Evolutionary conservation across 2,113 vertebrate species (phyloP).

Genomic region (Bombycilla garrulus): DNA sequence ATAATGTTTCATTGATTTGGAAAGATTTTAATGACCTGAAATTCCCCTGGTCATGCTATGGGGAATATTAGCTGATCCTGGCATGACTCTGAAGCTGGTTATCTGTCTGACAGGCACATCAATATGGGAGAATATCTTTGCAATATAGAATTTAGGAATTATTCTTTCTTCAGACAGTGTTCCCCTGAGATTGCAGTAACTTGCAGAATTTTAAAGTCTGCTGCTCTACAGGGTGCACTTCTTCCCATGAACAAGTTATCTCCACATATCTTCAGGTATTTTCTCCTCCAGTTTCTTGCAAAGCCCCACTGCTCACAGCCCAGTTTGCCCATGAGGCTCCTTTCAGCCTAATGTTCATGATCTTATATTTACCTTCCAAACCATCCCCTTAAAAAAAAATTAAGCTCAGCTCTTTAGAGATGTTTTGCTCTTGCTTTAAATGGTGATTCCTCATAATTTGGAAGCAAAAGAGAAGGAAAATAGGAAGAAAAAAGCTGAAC

Average conservation of each 20-base stretch:
- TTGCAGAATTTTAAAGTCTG: not conserved
- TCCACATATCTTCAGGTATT: not conserved
- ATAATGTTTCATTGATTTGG: not conserved
- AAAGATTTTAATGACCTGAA: conserved; percentile 17
- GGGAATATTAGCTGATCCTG: not conserved
- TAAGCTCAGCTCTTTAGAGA: not conserved
- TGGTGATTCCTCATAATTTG: not conserved
- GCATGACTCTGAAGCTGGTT: not conserved
- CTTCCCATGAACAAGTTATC: not conserved
- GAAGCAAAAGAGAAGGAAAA: not conserved
- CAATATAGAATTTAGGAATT: not conserved
- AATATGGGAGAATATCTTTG: not conserved
- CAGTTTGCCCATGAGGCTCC: not conserved
- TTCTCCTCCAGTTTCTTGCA: not conserved
- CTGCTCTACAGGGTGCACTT: not conserved
- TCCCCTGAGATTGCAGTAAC: not conserved
- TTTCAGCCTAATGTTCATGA: not conserved
- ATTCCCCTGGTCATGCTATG: not conserved
- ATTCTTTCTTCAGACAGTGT: not conserved
- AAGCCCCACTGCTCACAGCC: not conserved
- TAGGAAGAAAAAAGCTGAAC: not conserved
- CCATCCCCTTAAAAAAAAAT: not conserved
- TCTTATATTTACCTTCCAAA: not conserved
- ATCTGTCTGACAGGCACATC: not conserved
- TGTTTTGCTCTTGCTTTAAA: not conserved